Base-by-base conservation (phyloP, 2,888 invertebrate species). In the Sussaba pulchella region DNA sequence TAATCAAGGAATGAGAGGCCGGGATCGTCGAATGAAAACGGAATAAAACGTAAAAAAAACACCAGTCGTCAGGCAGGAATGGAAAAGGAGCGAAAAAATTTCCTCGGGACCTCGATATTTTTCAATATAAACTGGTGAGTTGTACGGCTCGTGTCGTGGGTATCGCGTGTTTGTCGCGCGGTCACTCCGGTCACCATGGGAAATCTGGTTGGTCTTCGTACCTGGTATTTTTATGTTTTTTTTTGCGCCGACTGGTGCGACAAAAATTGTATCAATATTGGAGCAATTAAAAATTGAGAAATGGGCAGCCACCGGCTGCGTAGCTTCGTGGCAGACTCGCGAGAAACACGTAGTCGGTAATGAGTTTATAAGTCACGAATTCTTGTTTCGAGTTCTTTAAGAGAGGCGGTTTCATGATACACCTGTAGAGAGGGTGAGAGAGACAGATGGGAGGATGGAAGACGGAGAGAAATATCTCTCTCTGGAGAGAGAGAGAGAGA, bases 201-300 rank as follows among this genome's bases (percentile, higher is more conserved):
- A 91, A 91, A 91, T 91, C 90, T 90, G 87, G 78, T 81, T 41
- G 80, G 85, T 79, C 81, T 82, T 78, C 54, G 67, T 74, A 57
- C 69, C 39, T 57, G 57, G 54, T 50, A 21, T 63, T 61, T 69
- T 59, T 14, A 4, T 26, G 24, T 63, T 59, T 31, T 26, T 45
- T 59, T 47, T 61, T 52, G 24, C 59, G 39, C 50, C 57, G 14
- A 83, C 77, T 59, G 80, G 83, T 79, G 81, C 83, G 31, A 77
- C 85, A 84, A 78, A 84, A 86, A 87, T 89, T 81, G 88, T 89
- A 90, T 88, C 90, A 90, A 90, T 90, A 89, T 89, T 90, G 88
- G 86, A 89, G 89, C 88, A 87, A 90, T 90, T 89, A 90, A 88
- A 83, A 87, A 88, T 87, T 87, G 88, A 88, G 86, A 84, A 83